Conservation (phyloP, 2,797 vertebrate genomes). For the Borostomias antarcticus region DNA sequence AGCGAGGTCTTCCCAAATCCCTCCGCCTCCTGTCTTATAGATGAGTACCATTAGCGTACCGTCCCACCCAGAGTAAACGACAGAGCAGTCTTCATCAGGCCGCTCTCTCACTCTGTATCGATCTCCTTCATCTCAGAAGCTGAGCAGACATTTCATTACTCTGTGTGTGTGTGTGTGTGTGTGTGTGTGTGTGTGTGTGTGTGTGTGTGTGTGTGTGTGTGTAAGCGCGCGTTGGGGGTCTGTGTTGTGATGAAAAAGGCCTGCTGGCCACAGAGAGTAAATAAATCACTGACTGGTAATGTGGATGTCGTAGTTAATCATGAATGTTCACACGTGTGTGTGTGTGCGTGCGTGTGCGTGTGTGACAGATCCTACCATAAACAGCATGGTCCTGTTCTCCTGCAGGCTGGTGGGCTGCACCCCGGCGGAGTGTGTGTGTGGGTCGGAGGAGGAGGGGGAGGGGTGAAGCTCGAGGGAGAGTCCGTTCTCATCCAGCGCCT, state of each 20-base stretch:
- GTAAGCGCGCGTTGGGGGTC: background rate
- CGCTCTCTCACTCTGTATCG: no score
- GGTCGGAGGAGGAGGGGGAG: conserved; percentile 70
- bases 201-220: background rate
- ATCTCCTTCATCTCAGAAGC: background rate
- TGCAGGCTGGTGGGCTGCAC: conserved; percentile 93
- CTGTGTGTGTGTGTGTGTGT: background rate
- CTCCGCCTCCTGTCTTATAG: no score
- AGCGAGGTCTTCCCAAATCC: no score
- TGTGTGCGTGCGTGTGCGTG: background rate
- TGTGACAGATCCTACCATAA: conserved; percentile 79
- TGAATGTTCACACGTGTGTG: background rate
- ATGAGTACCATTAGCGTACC: no score
- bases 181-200: background rate
- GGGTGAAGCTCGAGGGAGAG: conserved; percentile 83
- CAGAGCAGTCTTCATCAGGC: no score
- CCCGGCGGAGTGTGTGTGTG: conserved; percentile 61
- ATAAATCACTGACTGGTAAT: no score
- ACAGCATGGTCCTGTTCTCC: conserved; percentile 97
- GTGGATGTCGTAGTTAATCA: no score
- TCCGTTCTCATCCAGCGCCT: conserved; percentile 86
- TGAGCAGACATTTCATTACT: background rate
- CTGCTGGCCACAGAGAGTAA: no score
- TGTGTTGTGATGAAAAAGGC: no score
- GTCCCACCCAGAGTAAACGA: no score